Conservation (phyloP, 1,140 invertebrate genomes). For the Melanaphis sacchari region DNA sequence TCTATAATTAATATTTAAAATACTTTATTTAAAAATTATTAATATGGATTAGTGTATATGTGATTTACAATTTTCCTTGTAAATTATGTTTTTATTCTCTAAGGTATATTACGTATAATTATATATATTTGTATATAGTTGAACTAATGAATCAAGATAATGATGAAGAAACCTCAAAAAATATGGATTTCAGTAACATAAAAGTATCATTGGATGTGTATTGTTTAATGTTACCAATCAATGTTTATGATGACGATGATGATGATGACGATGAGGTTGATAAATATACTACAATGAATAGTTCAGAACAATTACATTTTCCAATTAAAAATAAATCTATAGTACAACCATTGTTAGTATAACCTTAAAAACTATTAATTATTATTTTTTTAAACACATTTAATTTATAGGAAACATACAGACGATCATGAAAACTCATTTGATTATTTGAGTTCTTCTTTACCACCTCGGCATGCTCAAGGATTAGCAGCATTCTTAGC, state of each 20-base stretch:
- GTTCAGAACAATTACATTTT: slow-evolving; percentile 34
- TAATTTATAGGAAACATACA: not conserved
- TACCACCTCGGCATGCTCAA: slow-evolving; percentile 17
- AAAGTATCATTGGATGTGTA: slow-evolving; percentile 49
- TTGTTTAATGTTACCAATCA: slow-evolving; percentile 51
- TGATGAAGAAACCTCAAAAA: not conserved
- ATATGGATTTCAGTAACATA: slow-evolving; percentile 14
- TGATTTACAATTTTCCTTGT: not conserved
- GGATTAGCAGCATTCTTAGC: slow-evolving; percentile 43
- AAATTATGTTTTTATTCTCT: not conserved
- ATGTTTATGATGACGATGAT: not conserved
- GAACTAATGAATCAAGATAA: slow-evolving; percentile 29
- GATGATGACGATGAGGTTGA: not conserved
- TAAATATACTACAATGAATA: not conserved
- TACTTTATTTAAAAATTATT: not conserved
- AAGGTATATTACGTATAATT: not conserved
- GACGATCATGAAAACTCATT: not conserved
- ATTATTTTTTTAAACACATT: not conserved
- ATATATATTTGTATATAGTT: slow-evolving; percentile 11
- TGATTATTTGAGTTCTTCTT: not conserved
- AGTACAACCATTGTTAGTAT: not conserved
- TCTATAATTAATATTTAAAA: not conserved
- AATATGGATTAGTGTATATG: not conserved
- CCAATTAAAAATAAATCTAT: not conserved
- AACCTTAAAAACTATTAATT: not conserved